A percentile compares a stretch with the other conserved stretches of the same genome.
phyloP scores from a whole-genome alignment of 2,888 invertebrate genomes.

The Spodoptera littoralis region DNA sequence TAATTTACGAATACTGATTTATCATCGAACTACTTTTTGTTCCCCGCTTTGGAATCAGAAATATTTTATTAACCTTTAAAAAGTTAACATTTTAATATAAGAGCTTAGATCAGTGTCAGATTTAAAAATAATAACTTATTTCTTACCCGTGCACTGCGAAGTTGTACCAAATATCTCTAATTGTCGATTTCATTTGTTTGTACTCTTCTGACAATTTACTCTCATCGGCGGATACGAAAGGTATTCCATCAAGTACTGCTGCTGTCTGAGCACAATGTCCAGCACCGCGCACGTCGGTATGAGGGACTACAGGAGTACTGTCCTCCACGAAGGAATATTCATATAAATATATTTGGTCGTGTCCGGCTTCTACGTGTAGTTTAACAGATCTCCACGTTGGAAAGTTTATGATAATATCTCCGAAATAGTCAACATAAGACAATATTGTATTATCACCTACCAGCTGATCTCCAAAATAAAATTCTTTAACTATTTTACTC shows the following conservation, averaged over 20 bases:
- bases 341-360: conserved; percentile 67
- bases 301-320: conserved; percentile 53
- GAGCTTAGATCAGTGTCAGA: conserved; percentile 26
- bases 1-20: too few relatives aligned
- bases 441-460: conserved; percentile 50
- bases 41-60: too few relatives aligned
- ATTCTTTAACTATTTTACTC: conserved; percentile 58
- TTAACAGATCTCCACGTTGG: conserved; percentile 61
- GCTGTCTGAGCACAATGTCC: conserved; percentile 62
- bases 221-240: conserved; percentile 22
- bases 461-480: conserved; percentile 67
- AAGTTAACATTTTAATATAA: background rate
- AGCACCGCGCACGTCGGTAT: conserved; percentile 62
- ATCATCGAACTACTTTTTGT: too few relatives aligned
- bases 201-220: conserved; percentile 45
- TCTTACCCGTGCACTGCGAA: conserved; percentile 63
- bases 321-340: conserved; percentile 66
- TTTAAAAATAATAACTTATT: background rate
- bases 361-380: conserved; percentile 54
- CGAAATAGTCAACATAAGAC: conserved; percentile 58
- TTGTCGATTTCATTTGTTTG: conserved; percentile 45
- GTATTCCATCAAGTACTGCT: conserved; percentile 45
- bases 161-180: conserved; percentile 58
- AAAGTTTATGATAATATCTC: conserved; percentile 72
- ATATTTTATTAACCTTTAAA: too few relatives aligned